Base-by-base conservation (phyloP, 2,113 vertebrate genomes). In the Corapipo altera region DNA sequence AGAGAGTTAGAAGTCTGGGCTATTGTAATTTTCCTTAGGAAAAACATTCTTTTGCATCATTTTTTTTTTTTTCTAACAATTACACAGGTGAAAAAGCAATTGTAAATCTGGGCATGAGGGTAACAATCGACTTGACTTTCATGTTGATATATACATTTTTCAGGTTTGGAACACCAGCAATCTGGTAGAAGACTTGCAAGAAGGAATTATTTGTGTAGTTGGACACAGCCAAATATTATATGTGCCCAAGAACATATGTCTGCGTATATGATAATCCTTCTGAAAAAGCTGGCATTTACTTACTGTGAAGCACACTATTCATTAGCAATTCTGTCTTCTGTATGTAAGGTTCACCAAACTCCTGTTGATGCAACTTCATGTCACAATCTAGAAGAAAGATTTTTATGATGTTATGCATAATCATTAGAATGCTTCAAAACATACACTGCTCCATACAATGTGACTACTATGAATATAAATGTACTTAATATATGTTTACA, bases 21-120 rank as follows among this genome's bases (percentile, higher is more conserved):
- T 51, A 65, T 14, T 41, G 28, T 11, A 1, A 39, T 55, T 64
- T 79, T 83, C 43, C 27, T 83, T 44, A 55, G 26, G 33, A 78
- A 73, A 52, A 20, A 0, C 32, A 67, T 41, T 75, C 5, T 5
- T 88, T 71, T 46, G 3, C 20, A 55, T 4, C 1, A 6, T 3
- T 51, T 70, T 55, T 66, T 80, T 65, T 61, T 23, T 19, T 7
- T 37, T 24, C 10, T 62, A 61, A 37, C 4, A 88, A 35, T 62
- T 66, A 48, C 7, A 26, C 3, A 61, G 20, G 23, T 44, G 18
- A 67, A 70, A 71, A n/a, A 70, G 22, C 15, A 9, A 33, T 16
- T 15, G 8, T n/a, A 58, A 35, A 46, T 12, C 8, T 41, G 7
- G 10, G 18, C 11, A 20, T 0, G 0, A 88, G 6, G 5, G 28